Evolutionary conservation across 2,888 invertebrate genomes (phyloP).

Genomic region (Hirudinaria manillensis): DNA sequence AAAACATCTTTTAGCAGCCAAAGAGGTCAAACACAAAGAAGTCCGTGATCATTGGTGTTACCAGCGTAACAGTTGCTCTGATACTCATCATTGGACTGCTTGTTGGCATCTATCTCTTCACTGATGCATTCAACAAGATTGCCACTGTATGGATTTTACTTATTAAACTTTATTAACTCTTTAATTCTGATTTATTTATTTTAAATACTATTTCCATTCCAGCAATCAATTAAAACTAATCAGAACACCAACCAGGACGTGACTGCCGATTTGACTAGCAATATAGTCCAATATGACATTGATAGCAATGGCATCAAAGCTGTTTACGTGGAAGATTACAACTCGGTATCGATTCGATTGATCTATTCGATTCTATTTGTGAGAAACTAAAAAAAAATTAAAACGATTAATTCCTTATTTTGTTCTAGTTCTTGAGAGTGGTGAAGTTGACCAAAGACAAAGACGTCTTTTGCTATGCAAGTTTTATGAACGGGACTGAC

Average conservation of each 20-base stretch:
- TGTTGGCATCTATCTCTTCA: constrained; percentile 5
- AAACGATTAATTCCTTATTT: not conserved
- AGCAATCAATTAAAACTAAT: not conserved
- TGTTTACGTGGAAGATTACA: constrained; percentile 2
- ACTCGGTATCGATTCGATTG: not conserved
- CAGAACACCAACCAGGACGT: not conserved
- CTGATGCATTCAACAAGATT: not conserved
- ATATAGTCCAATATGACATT: not conserved
- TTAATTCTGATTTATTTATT: too few species aligned
- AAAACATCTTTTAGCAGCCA: too few species aligned
- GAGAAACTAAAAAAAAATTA: not conserved
- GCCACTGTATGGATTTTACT: too few species aligned
- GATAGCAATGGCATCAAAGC: not conserved
- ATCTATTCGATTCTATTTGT: not conserved
- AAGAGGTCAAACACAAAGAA: not conserved
- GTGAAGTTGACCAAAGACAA: not conserved
- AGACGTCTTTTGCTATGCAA: not conserved
- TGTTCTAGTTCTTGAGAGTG: not conserved
- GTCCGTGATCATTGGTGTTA: not conserved
- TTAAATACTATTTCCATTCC: not conserved
- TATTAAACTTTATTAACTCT: too few species aligned
- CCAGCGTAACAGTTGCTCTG: not conserved
- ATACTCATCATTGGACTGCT: not conserved
- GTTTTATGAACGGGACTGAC: not conserved
- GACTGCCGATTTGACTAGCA: not conserved